Evolutionary conservation across 2,797 vertebrate genomes (phyloP).

Genomic region (Trachops cirrhosus): DNA sequence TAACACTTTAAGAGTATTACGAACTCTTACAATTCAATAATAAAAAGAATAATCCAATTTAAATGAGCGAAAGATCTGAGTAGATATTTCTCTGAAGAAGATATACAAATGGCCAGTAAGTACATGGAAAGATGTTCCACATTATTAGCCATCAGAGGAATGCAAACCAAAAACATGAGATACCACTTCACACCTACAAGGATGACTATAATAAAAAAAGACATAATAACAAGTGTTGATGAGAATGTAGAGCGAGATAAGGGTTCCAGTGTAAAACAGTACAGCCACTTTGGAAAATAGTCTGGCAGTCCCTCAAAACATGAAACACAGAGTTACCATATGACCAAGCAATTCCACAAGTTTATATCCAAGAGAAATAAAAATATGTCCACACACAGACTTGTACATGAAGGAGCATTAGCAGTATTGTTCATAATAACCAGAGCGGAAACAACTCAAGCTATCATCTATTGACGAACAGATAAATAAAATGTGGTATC

Average conservation of each 20-base stretch:
- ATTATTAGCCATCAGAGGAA: background rate
- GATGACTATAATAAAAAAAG: background rate
- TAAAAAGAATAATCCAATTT: background rate
- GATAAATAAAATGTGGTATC: background rate
- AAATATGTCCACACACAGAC: background rate
- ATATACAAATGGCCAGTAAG: background rate
- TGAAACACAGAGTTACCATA: background rate
- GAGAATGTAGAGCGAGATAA: background rate
- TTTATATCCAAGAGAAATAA: background rate
- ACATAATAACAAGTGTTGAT: background rate
- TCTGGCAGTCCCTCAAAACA: background rate
- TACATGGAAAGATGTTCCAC: background rate
- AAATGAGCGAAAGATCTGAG: background rate
- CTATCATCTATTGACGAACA: background rate
- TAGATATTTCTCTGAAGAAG: conserved; percentile 21
- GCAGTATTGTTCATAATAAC: conserved; percentile 1
- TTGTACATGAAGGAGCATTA: background rate
- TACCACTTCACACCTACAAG: background rate
- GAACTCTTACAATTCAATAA: background rate
- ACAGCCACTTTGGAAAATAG: background rate
- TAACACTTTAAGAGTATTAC: background rate
- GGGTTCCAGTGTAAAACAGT: background rate
- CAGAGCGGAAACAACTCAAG: background rate
- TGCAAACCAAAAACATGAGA: background rate
- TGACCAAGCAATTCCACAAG: background rate